Base-by-base conservation (phyloP, 2,113 vertebrate species). In the Megalops atlanticus region DNA sequence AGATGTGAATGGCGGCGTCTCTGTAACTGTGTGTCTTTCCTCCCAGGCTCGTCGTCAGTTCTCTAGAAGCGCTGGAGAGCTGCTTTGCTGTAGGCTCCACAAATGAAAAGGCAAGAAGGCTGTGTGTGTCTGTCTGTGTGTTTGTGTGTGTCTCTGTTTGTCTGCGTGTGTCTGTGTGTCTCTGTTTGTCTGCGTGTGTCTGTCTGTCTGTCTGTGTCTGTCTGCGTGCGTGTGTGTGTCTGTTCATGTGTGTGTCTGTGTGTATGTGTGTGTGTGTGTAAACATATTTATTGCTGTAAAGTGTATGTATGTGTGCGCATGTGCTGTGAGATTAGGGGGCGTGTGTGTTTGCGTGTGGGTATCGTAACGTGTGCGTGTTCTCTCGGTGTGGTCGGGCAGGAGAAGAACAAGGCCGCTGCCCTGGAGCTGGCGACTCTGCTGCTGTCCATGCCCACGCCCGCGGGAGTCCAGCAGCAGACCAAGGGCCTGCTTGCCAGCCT, bases 61-160 rank as follows among this genome's bases (percentile, higher is more conserved):
- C 98, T 84, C 95, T 99, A 86, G 98, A 99, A 94, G 96, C 97
- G 2, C 92, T 99, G 91, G 98, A 99, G 95, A 98, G 95, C 94
- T 98, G 98, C 93, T 99, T 98, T 94, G 97, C 97, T 45, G 94
- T 98, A 75, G 96, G 96, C 81, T 96, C 96, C 21, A 94, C 96
- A 83, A 95, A 89, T 88, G 98, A 99, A 92, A 99, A 98, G 96
- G 98, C 95, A 94, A 95, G 92, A 89, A 24, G 35, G 18, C 2
- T 0, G 31, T 24, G n/a, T n/a, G n/a, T n/a, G n/a, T n/a, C 38
- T 5, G n/a, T n/a, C n/a, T n/a, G n/a, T n/a, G n/a, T n/a, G n/a
- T n/a, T n/a, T n/a, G n/a, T n/a, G n/a, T n/a, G n/a, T n/a, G n/a
- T n/a, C n/a, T n/a, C n/a, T n/a, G n/a, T n/a, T n/a, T n/a, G n/a